Conservation (phyloP, 2,888 invertebrate species). For the Folsomia candida region DNA sequence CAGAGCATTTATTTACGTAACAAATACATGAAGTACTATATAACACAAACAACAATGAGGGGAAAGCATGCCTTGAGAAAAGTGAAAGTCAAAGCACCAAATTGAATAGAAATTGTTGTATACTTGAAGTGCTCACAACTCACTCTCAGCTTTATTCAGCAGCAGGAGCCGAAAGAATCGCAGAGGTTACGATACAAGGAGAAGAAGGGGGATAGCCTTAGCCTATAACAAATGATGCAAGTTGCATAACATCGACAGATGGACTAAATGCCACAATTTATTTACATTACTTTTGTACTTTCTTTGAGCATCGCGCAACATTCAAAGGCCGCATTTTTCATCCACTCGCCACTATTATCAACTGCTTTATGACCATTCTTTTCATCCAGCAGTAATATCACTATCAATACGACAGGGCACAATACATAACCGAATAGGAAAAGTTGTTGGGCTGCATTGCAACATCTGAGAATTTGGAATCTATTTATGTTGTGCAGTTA, state of each 20-base stretch:
- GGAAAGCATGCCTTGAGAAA: no score
- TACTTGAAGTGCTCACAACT: not conserved
- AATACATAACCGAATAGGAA: no score
- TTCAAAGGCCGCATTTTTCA: not conserved
- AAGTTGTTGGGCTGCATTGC: no score
- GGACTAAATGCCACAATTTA: slow-evolving; percentile 6
- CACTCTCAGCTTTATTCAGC: not conserved
- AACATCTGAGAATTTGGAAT: no score
- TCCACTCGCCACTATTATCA: not conserved
- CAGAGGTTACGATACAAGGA: no score
- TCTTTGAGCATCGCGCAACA: not conserved
- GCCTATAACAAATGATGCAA: not conserved
- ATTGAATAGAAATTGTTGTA: not conserved
- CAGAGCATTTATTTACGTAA: no score
- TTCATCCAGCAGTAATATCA: not conserved
- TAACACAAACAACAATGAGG: no score
- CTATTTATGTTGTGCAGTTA: no score
- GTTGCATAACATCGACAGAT: not conserved
- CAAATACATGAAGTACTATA: no score
- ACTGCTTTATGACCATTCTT: not conserved
- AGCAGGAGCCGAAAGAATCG: not conserved
- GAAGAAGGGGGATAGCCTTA: not conserved
- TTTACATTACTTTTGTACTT: not conserved
- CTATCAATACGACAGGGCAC: not conserved
- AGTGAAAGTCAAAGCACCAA: not conserved